Conservation (phyloP, 1,140 invertebrate species). For the Scaptomyza hsui region DNA sequence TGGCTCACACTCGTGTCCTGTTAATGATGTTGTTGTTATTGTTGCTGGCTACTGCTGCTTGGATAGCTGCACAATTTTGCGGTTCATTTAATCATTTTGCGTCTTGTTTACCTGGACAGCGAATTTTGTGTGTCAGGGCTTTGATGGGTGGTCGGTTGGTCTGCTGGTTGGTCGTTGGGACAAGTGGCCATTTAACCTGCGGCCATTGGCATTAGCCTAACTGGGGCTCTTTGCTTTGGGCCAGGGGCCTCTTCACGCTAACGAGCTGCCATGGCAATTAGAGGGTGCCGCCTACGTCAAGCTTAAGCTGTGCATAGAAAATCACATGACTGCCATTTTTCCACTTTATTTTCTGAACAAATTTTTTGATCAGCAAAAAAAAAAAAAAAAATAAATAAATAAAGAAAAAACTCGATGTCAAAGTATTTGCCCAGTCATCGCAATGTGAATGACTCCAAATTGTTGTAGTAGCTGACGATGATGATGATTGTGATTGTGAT, state of each 20-base stretch:
- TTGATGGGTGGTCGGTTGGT: slow-evolving; percentile 17
- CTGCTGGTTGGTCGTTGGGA: background rate
- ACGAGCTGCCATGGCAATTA: slow-evolving; percentile 81
- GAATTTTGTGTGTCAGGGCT: slow-evolving; percentile 39
- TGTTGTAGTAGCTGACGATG: slow-evolving; percentile 10
- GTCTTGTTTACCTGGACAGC: slow-evolving; percentile 71
- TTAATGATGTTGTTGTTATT: slow-evolving; percentile 5
- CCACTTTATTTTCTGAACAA: slow-evolving; percentile 30
- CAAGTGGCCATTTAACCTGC: slow-evolving; percentile 55
- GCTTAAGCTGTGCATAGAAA: slow-evolving; percentile 23
- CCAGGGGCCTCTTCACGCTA: slow-evolving; percentile 55
- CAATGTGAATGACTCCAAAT: slow-evolving; percentile 26
- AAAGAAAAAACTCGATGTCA: slow-evolving; percentile 12
- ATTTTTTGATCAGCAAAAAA: slow-evolving; percentile 46
- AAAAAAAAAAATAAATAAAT: slow-evolving; percentile 1
- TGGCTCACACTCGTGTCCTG: slow-evolving; percentile 1
- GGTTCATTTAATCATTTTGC: slow-evolving; percentile 80
- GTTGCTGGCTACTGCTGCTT: slow-evolving; percentile 20
- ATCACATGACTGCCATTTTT: slow-evolving; percentile 28
- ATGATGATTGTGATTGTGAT: slow-evolving; percentile 17
- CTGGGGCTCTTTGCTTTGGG: slow-evolving; percentile 4
- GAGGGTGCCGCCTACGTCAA: slow-evolving; percentile 21
- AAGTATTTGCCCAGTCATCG: slow-evolving; percentile 49
- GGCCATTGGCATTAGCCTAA: slow-evolving; percentile 63
- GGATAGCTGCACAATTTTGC: slow-evolving; percentile 77